Evolutionary conservation across 2,797 vertebrate species (phyloP), one percentile per base, ranked within the genome.

Genomic region (Ctenopoma kingsleyae): DNA sequence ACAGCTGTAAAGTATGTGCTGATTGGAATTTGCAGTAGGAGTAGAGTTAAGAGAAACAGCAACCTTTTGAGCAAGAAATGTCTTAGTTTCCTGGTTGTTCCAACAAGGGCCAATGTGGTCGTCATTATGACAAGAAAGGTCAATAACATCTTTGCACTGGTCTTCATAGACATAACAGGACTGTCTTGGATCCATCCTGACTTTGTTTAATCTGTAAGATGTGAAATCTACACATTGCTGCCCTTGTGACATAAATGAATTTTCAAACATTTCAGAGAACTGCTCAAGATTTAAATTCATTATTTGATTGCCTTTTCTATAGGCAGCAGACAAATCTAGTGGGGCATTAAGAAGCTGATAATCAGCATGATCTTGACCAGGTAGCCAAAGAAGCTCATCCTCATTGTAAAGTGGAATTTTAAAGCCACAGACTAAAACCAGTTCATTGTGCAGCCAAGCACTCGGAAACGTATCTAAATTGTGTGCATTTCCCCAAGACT

Each of bases 191-290:
- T 96, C 95, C 77, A 96, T 94, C 86, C 94, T 95, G 66, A 97
- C 89, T 87, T 97, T 98, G 81, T 96, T 95, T 87, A 97, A 91
- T 74, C 85, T 94, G 81, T 96, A 96, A 30, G 91, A 92, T 50
- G 96, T 95, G 63, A 98, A 96, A 88, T 98, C 96, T 72, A 96
- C 55, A 0, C 89, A 92, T 30, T 94, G 93, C 53, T 96, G 95
- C 46, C 83, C 91, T 82, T 96, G 95, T 67, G 84, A 92, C 67
- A 91, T 80, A 83, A 95, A 90, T n/a, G 96, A 96, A 74, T 96
- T 95, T 87, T 97, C 95, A 93, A 97, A 96, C 93, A 97, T 94
- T 81, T 96, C 90, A 40, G 97, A 96, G 81, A 98, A 96, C 6
- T 94, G 93, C 81, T 96, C 94, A 72, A 98, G 92, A 90, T 97